These are phyloP conservation scores for Herpailurus yagouaroundi DNA, from an alignment of 2,113 vertebrate genomes.

Conservation along the genomic window DNA sequence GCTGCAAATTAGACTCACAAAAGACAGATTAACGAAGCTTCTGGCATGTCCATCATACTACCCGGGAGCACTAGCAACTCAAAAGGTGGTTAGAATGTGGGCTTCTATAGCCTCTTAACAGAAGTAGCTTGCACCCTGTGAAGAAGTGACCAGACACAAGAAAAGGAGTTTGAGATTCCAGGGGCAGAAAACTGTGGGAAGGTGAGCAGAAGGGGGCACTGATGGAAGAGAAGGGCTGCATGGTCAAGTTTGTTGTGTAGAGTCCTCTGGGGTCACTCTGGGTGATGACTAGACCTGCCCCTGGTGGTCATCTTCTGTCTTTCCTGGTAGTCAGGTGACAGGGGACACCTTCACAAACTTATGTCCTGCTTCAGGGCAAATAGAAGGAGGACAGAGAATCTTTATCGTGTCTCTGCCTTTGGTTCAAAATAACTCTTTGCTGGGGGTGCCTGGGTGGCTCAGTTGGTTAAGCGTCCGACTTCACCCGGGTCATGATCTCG, in stretches of 20 bases:
- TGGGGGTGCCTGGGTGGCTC: no score
- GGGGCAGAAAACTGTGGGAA: neutral
- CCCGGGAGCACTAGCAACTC: neutral
- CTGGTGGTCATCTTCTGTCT: neutral
- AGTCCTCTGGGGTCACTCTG: neutral
- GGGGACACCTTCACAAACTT: no score
- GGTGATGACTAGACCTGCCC: fast-evolving
- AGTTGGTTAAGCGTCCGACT: no score
- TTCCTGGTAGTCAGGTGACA: fast-evolving
- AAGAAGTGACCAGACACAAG: no score
- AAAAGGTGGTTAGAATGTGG: neutral
- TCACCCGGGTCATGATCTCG: no score
- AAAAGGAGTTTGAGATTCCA: neutral
- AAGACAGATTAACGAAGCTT: neutral
- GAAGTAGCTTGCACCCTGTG: neutral
- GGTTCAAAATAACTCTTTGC: neutral
- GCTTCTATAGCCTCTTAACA: neutral
- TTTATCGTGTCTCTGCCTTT: neutral
- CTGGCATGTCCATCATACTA: fast-evolving
- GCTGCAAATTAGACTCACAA: neutral
- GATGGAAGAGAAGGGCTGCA: neutral
- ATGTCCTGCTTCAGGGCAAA: neutral
- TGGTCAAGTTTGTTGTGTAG: fast-evolving
- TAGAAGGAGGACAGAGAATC: neutral
- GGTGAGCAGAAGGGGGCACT: fast-evolving